A percentile compares a stretch with the other conserved stretches of the same genome.
phyloP scores from a whole-genome alignment of 2,888 invertebrate species.

The Chrysolina haemoptera region DNA sequence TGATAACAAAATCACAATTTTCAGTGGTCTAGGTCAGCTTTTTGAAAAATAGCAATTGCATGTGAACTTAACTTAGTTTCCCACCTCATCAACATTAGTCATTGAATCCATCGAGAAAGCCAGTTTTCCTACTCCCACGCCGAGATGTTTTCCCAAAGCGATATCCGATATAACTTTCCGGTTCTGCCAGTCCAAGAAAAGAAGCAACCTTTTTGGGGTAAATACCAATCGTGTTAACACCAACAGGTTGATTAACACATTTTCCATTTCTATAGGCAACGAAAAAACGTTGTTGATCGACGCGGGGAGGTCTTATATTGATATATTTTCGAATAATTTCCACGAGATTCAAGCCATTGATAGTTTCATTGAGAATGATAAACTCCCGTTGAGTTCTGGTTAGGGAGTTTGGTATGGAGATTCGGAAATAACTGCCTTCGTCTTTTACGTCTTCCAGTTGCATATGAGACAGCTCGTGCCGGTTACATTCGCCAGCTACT shows the following conservation, averaged over 20 bases:
- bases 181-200: constrained; percentile 40
- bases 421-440: constrained; percentile 31
- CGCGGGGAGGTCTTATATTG: constrained; percentile 37
- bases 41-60: too few species aligned
- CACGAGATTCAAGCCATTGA: constrained; percentile 20
- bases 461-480: constrained; percentile 48
- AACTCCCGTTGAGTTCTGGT: constrained; percentile 37
- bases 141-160: constrained; percentile 38
- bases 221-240: constrained; percentile 29
- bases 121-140: background rate
- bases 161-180: constrained; percentile 41
- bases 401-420: constrained; percentile 28
- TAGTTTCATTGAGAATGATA: constrained; percentile 33
- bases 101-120: background rate
- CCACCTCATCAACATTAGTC: background rate
- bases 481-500: constrained; percentile 35
- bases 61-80: too few species aligned
- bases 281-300: constrained; percentile 28
- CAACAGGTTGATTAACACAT: constrained; percentile 22
- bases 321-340: constrained; percentile 40
- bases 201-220: constrained; percentile 26
- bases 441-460: constrained; percentile 46
- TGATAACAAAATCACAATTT: too few species aligned
- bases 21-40: too few species aligned
- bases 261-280: constrained; percentile 29